Conservation (phyloP, 1,140 invertebrate species). For the Drosophila navojoa region DNA sequence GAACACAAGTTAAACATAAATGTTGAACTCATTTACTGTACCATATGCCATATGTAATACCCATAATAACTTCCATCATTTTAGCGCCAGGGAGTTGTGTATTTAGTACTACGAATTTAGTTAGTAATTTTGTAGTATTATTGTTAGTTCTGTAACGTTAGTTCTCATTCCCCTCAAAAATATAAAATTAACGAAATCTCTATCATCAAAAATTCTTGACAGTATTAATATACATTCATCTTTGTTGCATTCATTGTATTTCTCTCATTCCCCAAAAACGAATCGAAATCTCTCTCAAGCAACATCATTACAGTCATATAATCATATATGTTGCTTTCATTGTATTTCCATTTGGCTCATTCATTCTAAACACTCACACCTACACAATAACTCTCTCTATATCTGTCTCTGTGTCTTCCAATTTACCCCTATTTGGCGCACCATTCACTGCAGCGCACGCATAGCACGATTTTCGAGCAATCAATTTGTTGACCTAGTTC, state of each 20-base stretch:
- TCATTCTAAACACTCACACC: constrained; percentile 21
- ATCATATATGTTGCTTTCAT: constrained; percentile 13
- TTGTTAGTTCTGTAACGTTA: constrained; percentile 27
- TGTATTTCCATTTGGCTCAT: constrained; percentile 33
- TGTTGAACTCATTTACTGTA: constrained; percentile 26
- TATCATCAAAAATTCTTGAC: background rate
- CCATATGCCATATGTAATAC: background rate
- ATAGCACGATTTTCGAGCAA: constrained; percentile 59
- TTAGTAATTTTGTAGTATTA: constrained; percentile 33
- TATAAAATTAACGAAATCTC: background rate
- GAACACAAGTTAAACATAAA: constrained; percentile 10
- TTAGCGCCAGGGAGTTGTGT: constrained; percentile 17
- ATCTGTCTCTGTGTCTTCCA: constrained; percentile 17
- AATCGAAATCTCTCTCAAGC: no score
- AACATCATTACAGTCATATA: background rate
- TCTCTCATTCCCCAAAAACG: background rate
- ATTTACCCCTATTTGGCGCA: constrained; percentile 60
- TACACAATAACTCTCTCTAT: background rate
- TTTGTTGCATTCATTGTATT: background rate
- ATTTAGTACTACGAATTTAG: constrained; percentile 13
- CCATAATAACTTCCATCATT: constrained; percentile 7
- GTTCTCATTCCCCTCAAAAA: constrained; percentile 25
- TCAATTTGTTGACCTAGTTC: constrained; percentile 39
- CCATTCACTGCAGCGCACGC: constrained; percentile 63
- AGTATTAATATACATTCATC: background rate